Evolutionary conservation across 2,113 vertebrate species (phyloP).

Genomic region (Amphiprion percula): DNA sequence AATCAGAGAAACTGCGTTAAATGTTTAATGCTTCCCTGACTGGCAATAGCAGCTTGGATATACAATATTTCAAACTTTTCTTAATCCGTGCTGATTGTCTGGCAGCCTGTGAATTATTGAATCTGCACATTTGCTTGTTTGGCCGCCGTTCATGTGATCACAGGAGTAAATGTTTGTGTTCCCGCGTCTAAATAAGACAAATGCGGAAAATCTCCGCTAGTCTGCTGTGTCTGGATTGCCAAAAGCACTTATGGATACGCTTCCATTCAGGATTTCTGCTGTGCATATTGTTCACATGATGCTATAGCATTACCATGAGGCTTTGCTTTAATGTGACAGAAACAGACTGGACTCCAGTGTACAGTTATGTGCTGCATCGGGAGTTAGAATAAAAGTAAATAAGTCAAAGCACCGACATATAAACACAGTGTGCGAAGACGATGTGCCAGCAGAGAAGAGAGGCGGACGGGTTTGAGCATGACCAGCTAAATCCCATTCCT

Average conservation of each 20-base stretch:
- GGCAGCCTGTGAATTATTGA: neutral
- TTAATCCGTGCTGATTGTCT: slow-evolving; percentile 33
- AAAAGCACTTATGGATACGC: slow-evolving; percentile 29
- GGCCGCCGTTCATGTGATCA: slow-evolving; percentile 45
- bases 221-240: neutral
- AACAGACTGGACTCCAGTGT: neutral
- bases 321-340: neutral
- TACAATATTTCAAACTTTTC: slow-evolving; percentile 20
- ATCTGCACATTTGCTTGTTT: slow-evolving; percentile 12
- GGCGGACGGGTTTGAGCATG: slow-evolving; percentile 10
- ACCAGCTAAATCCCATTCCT: slow-evolving; percentile 46
- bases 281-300: neutral
- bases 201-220: slow-evolving; percentile 18
- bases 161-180: slow-evolving; percentile 55
- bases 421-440: neutral
- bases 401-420: slow-evolving; percentile 13
- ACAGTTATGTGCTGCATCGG: neutral
- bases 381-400: neutral
- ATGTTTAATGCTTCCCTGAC: neutral
- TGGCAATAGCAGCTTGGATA: slow-evolving; percentile 21
- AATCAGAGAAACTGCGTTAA: neutral
- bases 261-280: slow-evolving; percentile 7
- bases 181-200: slow-evolving; percentile 27
- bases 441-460: neutral
- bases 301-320: no score